Evolutionary conservation across 2,888 invertebrate genomes (phyloP).

Genomic region (Erebia palarica): DNA sequence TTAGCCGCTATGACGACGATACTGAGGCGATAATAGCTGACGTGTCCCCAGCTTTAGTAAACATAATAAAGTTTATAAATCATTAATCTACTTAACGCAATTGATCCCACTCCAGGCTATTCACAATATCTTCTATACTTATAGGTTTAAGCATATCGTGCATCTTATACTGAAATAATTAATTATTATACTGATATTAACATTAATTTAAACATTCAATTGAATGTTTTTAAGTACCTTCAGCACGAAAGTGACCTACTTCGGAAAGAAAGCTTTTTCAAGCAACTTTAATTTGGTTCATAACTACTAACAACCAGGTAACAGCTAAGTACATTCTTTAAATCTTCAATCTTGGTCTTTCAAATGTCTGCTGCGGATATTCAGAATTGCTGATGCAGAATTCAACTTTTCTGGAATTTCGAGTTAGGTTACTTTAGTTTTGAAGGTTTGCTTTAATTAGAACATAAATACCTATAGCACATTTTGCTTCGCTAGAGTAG

Average conservation of each 20-base stretch:
- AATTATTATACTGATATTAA: constrained; percentile 28
- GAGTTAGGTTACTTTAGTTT: neutral
- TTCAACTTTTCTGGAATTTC: neutral
- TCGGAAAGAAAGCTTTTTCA: neutral
- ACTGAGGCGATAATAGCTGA: too few relatives aligned
- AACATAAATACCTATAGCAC: constrained; percentile 13
- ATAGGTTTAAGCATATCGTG: constrained; percentile 42
- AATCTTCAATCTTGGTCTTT: neutral
- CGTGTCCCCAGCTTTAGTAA: neutral
- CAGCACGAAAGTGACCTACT: constrained; percentile 1
- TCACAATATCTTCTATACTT: constrained; percentile 54
- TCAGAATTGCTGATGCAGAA: neutral
- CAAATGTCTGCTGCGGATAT: neutral
- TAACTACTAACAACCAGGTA: neutral
- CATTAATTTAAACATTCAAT: constrained; percentile 26
- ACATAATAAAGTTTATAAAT: constrained; percentile 34
- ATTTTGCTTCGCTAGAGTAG: constrained; percentile 29
- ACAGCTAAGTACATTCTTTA: neutral
- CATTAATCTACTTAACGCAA: constrained; percentile 71
- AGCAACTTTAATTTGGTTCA: neutral
- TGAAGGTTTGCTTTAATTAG: neutral
- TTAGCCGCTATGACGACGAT: too few relatives aligned
- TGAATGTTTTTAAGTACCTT: neutral
- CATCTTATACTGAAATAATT: constrained; percentile 19
- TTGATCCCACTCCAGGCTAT: constrained; percentile 81